Percentiles rank a stretch among this genome's conserved stretches.
phyloP scores from a whole-genome alignment of 1,140 invertebrate species.

The Pachypeltis micranthus region DNA sequence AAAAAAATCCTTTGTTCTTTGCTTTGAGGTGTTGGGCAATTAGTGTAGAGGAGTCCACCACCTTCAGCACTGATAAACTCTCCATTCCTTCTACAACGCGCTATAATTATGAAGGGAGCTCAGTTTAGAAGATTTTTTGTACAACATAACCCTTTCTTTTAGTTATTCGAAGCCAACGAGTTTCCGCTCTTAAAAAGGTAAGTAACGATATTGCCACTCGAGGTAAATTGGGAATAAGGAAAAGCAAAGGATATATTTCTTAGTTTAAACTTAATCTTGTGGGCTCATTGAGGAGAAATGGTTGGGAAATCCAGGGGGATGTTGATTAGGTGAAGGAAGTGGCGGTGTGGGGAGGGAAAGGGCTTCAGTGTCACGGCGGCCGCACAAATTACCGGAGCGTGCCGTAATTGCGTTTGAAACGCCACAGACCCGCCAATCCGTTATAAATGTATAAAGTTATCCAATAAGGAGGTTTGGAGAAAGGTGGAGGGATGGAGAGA shows the following conservation, averaged over 20 bases:
- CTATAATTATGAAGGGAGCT: too few relatives aligned
- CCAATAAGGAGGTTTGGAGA: constrained; percentile 10
- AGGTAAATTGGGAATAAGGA: too few relatives aligned
- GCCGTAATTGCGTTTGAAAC: constrained; percentile 12
- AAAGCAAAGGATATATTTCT: constrained; percentile 7
- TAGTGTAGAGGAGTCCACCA: too few relatives aligned
- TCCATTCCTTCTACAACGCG: too few relatives aligned
- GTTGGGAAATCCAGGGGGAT: not conserved
- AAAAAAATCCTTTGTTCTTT: too few relatives aligned
- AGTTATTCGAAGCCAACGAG: too few relatives aligned
- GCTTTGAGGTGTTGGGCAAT: too few relatives aligned
- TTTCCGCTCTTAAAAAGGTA: too few relatives aligned
- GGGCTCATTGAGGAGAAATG: not conserved
- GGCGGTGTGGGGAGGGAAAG: not conserved
- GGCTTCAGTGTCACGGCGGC: not conserved
- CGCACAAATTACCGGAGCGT: constrained; percentile 14
- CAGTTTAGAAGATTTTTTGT: too few relatives aligned
- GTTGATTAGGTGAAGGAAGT: constrained; percentile 7
- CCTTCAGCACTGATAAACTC: too few relatives aligned
- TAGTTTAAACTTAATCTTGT: constrained; percentile 3
- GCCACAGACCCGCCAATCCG: not conserved
- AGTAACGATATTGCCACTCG: too few relatives aligned
- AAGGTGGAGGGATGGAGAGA: not conserved
- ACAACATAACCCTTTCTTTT: too few relatives aligned
- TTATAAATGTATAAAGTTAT: constrained; percentile 16